These are phyloP conservation scores for Psilopsiagon aymara DNA, from an alignment of 2,113 vertebrate genomes.

Conservation along the genomic window DNA sequence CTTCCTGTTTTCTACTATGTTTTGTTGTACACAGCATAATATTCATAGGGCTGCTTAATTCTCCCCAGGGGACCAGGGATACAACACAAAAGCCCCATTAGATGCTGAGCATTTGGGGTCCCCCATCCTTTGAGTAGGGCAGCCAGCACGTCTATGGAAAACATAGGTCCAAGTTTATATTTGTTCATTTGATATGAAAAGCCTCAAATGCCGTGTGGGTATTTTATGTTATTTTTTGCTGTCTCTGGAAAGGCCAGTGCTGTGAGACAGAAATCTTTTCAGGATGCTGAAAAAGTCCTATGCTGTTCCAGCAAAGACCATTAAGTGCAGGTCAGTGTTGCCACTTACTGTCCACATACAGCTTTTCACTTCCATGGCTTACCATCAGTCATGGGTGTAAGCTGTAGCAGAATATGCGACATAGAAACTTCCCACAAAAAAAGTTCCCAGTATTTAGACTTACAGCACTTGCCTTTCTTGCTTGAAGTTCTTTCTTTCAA, in stretches of 20 bases:
- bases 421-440: neutral
- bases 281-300: neutral
- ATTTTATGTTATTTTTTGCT: neutral
- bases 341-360: neutral
- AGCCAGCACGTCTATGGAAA: fast-evolving
- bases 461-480: neutral
- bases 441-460: neutral
- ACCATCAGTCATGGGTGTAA: neutral
- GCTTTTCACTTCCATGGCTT: neutral
- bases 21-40: neutral
- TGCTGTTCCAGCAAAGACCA: neutral
- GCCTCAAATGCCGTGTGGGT: neutral
- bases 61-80: neutral
- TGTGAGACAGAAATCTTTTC: neutral
- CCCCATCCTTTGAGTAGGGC: fast-evolving
- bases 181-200: neutral
- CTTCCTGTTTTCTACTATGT: neutral
- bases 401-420: neutral
- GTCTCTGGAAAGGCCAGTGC: neutral
- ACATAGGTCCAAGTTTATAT: neutral
- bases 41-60: neutral
- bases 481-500: neutral
- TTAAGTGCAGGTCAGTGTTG: neutral
- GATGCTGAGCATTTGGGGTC: too few relatives aligned
- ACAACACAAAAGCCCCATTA: neutral